Conservation (phyloP, 2,113 vertebrate genomes). For the Regulus satrapa region DNA sequence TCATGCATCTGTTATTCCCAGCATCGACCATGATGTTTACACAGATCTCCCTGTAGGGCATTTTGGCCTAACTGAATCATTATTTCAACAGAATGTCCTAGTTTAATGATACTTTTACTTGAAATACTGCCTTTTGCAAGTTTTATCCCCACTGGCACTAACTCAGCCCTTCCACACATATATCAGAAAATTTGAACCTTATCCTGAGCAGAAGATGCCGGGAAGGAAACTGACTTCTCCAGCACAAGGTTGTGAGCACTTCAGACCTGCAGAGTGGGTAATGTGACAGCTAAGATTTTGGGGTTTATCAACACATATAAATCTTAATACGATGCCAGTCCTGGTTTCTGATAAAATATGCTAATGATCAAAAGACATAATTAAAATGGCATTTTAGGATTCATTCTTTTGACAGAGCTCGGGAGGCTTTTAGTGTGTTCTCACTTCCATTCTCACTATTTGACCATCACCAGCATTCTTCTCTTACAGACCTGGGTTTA, state of each 20-base stretch:
- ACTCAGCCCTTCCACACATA: neutral
- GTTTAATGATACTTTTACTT: conserved; percentile 15
- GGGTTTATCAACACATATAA: neutral
- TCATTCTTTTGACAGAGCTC: neutral
- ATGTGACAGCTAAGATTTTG: neutral
- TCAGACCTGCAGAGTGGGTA: neutral
- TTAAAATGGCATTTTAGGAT: neutral
- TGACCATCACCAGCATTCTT: neutral
- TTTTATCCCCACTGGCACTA: neutral
- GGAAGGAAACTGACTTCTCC: neutral
- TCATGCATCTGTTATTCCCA: conserved; percentile 11
- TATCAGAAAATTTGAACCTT: neutral
- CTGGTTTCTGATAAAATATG: neutral
- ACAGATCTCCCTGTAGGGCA: conserved; percentile 23
- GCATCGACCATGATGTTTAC: neutral
- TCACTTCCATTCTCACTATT: neutral
- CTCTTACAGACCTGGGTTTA: neutral
- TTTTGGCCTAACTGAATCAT: conserved; percentile 29
- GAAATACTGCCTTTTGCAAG: conserved; percentile 29
- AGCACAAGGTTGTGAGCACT: neutral
- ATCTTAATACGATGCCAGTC: neutral
- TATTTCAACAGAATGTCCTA: conserved; percentile 17
- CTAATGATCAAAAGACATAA: neutral
- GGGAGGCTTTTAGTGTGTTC: neutral
- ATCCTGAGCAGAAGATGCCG: neutral